Evolutionary conservation across 2,113 vertebrate genomes (phyloP), one percentile per base, ranked within the genome.

Genomic region (Embiotoca jacksoni): DNA sequence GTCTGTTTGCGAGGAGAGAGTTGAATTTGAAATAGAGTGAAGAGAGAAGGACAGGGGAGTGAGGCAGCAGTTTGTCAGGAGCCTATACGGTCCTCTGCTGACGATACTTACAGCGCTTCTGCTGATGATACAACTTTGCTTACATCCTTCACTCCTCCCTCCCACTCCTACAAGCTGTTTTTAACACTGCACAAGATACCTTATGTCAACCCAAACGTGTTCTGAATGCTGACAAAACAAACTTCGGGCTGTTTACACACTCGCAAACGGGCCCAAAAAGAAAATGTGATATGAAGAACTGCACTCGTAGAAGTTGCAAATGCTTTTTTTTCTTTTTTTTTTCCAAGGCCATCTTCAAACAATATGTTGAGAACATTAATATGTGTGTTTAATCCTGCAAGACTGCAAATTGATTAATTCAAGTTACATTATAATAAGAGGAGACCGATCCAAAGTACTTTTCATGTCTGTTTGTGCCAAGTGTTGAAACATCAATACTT

Each of bases 101-200:
- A 90, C 78, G 62, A 73, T 66, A 71, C 84, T 71, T 37, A 35
- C 60, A 72, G 30, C 3, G 61, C 81, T 89, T 78, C 81, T 89
- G 90, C 87, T 88, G 88, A 89, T 90, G 77, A 88, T 83, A 89
- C 88, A 90, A 83, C 90, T 91, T 83, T 70, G 76, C 88, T 88
- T 75, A 83, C 90, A 92, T 90, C 87, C 80, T 80, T 89, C 88
- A 87, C 82, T 83, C 78, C 89, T 86, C 86, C 81, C 84, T 88
- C 88, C 87, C 91, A 87, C 88, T 90, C 86, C 75, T 67, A 80
- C 84, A 89, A 90, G 88, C 90, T 91, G 90, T 88, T 91, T 89
- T 84, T 84, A 88, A 89, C 88, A 83, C 88, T 1, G 68, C 85
- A 33, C 74, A 66, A 70, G 80, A 86, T 88, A 91, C 88, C 90